Conservation (phyloP, 2,888 invertebrate species). For the Gonocerus acuteangulatus region DNA sequence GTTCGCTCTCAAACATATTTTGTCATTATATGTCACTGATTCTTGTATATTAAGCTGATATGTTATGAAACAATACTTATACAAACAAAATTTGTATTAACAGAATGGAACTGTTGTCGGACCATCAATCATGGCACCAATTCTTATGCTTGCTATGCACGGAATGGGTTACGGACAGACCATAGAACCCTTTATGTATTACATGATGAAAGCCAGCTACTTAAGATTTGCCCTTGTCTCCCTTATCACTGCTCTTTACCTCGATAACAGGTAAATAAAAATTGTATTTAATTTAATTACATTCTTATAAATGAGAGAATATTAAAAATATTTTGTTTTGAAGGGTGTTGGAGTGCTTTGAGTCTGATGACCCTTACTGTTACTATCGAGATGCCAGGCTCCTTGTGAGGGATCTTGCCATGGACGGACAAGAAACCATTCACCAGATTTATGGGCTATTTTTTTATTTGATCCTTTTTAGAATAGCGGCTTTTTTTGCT, state of each 20-base stretch:
- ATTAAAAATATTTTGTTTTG: neutral
- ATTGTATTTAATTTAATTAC: neutral
- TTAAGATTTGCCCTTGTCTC: slow-evolving; percentile 63
- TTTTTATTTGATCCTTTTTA: slow-evolving; percentile 51
- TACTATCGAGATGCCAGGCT: slow-evolving; percentile 51
- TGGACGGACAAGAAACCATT: slow-evolving; percentile 48
- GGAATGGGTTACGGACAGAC: slow-evolving; percentile 55
- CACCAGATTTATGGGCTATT: slow-evolving; percentile 53
- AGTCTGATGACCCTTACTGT: slow-evolving; percentile 50
- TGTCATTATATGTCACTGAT: too few species aligned
- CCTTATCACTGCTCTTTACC: slow-evolving; percentile 50
- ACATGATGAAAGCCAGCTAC: slow-evolving; percentile 54
- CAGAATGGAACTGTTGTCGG: slow-evolving; percentile 57
- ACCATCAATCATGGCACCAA: slow-evolving; percentile 51
- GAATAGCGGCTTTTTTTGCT: slow-evolving; percentile 50
- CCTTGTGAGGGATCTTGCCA: slow-evolving; percentile 59
- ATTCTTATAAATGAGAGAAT: neutral
- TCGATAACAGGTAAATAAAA: slow-evolving; percentile 52
- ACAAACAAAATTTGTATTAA: too few species aligned
- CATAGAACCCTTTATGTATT: slow-evolving; percentile 50
- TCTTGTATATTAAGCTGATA: too few species aligned
- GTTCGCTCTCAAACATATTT: too few species aligned
- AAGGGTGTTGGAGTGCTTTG: slow-evolving; percentile 51
- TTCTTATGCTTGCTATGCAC: slow-evolving; percentile 53
- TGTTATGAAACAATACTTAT: too few species aligned